phyloP scores from a whole-genome alignment of 1,140 invertebrate genomes.

The Drosophila dunni region DNA sequence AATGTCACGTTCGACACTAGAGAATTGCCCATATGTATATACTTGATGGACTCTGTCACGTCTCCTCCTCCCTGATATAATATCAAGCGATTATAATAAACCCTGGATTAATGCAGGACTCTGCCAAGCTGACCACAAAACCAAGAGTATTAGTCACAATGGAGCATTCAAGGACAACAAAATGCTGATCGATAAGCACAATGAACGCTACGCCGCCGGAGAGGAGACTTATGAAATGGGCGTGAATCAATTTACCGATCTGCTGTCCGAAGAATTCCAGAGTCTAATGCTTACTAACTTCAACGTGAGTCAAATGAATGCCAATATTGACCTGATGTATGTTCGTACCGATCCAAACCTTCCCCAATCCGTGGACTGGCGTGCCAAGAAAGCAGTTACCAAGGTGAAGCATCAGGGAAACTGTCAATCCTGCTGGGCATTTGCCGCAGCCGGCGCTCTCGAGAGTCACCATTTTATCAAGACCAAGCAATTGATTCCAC shows the following conservation, averaged over 20 bases:
- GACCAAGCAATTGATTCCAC: slow-evolving; percentile 88
- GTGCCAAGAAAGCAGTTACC: slow-evolving; percentile 93
- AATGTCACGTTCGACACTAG: too few species aligned
- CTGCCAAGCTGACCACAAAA: not conserved
- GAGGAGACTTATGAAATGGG: slow-evolving; percentile 87
- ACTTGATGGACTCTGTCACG: too few species aligned
- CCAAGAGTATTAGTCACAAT: not conserved
- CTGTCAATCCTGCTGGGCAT: slow-evolving; percentile 97
- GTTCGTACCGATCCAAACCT: slow-evolving; percentile 86
- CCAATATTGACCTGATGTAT: not conserved
- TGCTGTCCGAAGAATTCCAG: slow-evolving; percentile 92
- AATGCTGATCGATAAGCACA: slow-evolving; percentile 92
- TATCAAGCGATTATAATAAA: too few species aligned
- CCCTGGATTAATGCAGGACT: not conserved
- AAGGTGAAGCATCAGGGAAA: slow-evolving; percentile 93
- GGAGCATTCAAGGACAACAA: slow-evolving; percentile 89
- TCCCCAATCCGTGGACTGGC: slow-evolving; percentile 94
- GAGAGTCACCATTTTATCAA: slow-evolving; percentile 89
- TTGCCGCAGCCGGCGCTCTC: slow-evolving; percentile 93
- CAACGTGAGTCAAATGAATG: not conserved
- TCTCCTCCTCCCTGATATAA: too few species aligned
- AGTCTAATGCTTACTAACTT: slow-evolving; percentile 87
- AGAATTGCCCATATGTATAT: too few species aligned
- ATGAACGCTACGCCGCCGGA: slow-evolving; percentile 88
- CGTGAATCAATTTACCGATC: slow-evolving; percentile 92